These are phyloP conservation scores for Oxyruncus cristatus DNA, from an alignment of 2,113 vertebrate genomes.

Conservation along the genomic window DNA sequence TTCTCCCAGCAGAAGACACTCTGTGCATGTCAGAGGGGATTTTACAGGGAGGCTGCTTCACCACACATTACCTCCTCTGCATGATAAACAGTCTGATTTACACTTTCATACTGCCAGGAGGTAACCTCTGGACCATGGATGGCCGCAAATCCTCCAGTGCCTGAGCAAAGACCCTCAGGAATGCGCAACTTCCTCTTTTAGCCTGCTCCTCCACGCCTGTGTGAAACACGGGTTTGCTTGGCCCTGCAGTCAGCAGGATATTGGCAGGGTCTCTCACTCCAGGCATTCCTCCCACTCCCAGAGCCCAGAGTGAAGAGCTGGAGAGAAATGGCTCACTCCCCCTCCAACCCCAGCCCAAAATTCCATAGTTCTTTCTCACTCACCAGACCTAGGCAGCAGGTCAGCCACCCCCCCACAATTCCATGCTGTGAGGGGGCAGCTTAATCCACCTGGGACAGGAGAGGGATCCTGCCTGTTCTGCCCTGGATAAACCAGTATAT, in stretches of 20 bases:
- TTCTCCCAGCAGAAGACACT: constrained; percentile 24
- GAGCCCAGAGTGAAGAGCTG: background rate
- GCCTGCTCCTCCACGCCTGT: fast-evolving
- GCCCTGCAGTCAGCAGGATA: background rate
- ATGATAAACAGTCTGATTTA: background rate
- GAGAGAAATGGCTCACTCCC: background rate
- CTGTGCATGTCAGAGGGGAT: background rate
- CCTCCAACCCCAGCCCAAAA: background rate
- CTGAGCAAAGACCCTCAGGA: background rate
- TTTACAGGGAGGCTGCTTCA: background rate
- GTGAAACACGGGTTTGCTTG: background rate
- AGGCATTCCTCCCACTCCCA: background rate
- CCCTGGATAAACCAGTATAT: background rate
- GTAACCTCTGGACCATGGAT: background rate
- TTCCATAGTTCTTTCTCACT: background rate
- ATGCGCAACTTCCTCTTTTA: background rate
- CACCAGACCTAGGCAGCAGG: fast-evolving
- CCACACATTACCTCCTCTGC: background rate
- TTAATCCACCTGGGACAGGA: fast-evolving
- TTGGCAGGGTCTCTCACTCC: background rate
- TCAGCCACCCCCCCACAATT: background rate
- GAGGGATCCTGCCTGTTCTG: background rate
- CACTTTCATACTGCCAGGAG: background rate
- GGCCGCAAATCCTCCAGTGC: background rate
- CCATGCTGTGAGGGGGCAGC: background rate